Percentiles rank a stretch among this genome's conserved stretches.
These are phyloP conservation scores for Peromyscus eremicus DNA, from an alignment of 2,797 vertebrate species.

Conservation along the genomic window DNA sequence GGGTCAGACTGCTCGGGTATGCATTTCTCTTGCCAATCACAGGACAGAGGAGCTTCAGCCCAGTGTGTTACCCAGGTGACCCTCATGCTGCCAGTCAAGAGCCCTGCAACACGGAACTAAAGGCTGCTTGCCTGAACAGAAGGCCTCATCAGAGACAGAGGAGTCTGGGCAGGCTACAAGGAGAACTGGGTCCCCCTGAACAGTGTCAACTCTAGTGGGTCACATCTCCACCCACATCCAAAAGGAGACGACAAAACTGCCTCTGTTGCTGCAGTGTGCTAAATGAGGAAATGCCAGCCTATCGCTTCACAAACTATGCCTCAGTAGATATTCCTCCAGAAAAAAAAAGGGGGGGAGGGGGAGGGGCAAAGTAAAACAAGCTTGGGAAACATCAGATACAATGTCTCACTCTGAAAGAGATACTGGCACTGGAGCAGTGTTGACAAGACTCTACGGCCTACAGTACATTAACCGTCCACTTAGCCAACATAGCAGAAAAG, in stretches of 20 bases:
- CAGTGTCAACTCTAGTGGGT: background rate
- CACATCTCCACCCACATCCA: background rate
- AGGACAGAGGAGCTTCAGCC: conserved; percentile 6
- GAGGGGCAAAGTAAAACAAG: background rate
- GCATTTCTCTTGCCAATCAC: background rate
- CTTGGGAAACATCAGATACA: conserved; percentile 32
- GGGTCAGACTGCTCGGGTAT: background rate
- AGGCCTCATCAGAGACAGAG: background rate
- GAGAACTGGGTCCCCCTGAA: background rate
- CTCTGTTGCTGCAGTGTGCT: conserved; percentile 9
- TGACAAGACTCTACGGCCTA: conserved; percentile 5
- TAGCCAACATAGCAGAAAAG: background rate
- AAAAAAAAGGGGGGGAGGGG: fast-evolving
- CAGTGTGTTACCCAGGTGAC: background rate
- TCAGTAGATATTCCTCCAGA: background rate
- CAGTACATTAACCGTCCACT: background rate
- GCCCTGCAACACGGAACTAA: background rate
- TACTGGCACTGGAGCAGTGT: background rate
- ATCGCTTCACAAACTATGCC: conserved; percentile 10
- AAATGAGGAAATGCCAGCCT: conserved; percentile 30
- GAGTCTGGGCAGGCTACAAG: background rate
- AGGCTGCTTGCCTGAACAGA: background rate
- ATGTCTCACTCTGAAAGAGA: background rate
- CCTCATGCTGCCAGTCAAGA: background rate
- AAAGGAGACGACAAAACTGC: conserved; percentile 9